Evolutionary conservation across 1,140 invertebrate species (phyloP), one percentile per base, ranked within the genome.

Genomic region (Ctenoplectra terminalis): DNA sequence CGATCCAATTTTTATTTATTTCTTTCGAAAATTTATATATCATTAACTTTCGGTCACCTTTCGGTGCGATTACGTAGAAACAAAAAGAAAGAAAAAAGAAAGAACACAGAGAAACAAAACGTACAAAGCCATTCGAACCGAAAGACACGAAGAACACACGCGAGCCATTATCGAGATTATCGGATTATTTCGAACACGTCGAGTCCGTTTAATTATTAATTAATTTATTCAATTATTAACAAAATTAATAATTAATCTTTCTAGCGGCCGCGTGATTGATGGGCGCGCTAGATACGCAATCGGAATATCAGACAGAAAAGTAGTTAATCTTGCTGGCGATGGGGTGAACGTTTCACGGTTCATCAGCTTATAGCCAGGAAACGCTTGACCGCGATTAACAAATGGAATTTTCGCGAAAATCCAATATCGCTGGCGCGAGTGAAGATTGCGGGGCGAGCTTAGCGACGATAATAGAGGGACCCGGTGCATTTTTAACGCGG

Each of bases 321-420:
- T 54, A 56, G 69, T 71, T 56, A 71, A 71, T 71, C 31, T 56
- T 34, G 15, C 7, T 5, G 8, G 15, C 5, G 67, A 7, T 15
- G 40, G 7, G 26, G 9, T 6, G 43, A 40, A 56, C n/a, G 23
- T 34, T 40, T n/a, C 37, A 40, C 34, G 17, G 23, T 71, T 71
- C 52, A 71, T 71, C 15, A 29, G 34, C 8, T 52, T 40, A 23
- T 20, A 40, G 17, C 50, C 5, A 7, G 34, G 37, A 37, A 56
- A 29, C 34, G 34, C 7, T 71, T 71, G 69, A 56, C 50, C 69
- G n/a, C 50, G 4, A n/a, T 4, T 56, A 71, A 71, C 52, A 54
- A 71, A 71, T 71, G 69, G 50, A 71, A 56, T 56, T 56, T n/a
- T 26, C 31, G 31, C n/a, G 50, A 71, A 34, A 56, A 71, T 54